Evolutionary conservation across 2,888 invertebrate species (phyloP).

Genomic region (Cephus nigrinus): DNA sequence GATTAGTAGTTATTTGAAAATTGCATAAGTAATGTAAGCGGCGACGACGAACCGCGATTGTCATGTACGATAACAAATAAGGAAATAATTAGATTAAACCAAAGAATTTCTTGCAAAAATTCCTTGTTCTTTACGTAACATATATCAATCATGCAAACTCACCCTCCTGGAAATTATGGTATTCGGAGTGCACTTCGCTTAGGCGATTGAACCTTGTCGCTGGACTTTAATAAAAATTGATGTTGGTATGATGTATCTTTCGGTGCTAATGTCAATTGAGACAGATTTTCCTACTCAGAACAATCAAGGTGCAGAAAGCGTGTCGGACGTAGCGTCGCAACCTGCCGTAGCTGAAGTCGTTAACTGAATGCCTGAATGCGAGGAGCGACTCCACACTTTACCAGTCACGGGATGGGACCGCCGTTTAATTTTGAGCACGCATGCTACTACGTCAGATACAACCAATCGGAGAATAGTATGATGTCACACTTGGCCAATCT

Average conservation of each 20-base stretch:
- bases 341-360: background rate
- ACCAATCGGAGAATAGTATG: slow-evolving; percentile 36
- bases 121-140: background rate
- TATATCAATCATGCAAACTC: slow-evolving; percentile 25
- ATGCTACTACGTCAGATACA: slow-evolving; percentile 28
- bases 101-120: background rate
- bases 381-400: slow-evolving; percentile 26
- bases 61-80: background rate
- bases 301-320: background rate
- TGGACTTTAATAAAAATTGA: slow-evolving; percentile 18
- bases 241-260: background rate
- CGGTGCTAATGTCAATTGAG: background rate
- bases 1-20: background rate
- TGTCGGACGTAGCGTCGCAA: background rate
- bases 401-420: slow-evolving; percentile 37
- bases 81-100: background rate
- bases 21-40: background rate
- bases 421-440: background rate
- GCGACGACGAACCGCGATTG: background rate
- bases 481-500: slow-evolving; percentile 41
- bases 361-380: slow-evolving; percentile 1
- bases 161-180: slow-evolving; percentile 49
- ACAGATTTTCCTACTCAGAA: background rate
- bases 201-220: background rate
- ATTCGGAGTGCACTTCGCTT: slow-evolving; percentile 37